phyloP scores from a whole-genome alignment of 1,140 invertebrate species.

The Dendrolimus punctatus region DNA sequence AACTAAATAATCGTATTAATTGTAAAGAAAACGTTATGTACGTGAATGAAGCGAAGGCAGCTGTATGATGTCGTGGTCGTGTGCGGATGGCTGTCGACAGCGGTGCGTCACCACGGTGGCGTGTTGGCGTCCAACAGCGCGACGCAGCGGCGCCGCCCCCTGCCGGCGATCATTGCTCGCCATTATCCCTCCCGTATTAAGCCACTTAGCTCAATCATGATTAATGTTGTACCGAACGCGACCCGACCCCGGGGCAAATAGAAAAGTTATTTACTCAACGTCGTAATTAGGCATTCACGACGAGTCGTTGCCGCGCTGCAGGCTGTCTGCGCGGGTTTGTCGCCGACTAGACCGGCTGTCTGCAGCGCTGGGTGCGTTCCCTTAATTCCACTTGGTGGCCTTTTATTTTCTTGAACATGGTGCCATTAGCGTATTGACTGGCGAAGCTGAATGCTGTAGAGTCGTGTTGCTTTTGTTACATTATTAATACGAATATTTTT shows the following conservation, averaged over 20 bases:
- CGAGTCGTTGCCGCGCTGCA: slow-evolving; percentile 45
- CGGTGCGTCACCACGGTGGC: slow-evolving; percentile 25
- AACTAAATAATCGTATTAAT: too few relatives aligned
- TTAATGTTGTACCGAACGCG: slow-evolving; percentile 67
- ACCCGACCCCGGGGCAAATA: slow-evolving; percentile 52
- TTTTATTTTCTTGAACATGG: slow-evolving; percentile 15
- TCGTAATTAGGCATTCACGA: slow-evolving; percentile 68
- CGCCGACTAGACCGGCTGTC: slow-evolving; percentile 52
- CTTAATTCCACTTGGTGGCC: slow-evolving; percentile 30
- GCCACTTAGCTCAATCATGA: slow-evolving; percentile 72
- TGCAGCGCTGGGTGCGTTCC: slow-evolving; percentile 28
- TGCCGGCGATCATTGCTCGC: slow-evolving; percentile 56
- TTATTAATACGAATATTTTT: background rate
- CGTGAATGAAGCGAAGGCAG: too few relatives aligned
- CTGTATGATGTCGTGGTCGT: too few relatives aligned
- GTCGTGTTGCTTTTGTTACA: background rate
- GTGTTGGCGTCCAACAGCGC: slow-evolving; percentile 32
- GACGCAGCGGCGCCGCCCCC: slow-evolving; percentile 57
- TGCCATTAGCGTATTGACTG: slow-evolving; percentile 4
- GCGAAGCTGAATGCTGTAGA: background rate
- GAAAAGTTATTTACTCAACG: slow-evolving; percentile 67
- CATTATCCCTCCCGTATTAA: slow-evolving; percentile 66
- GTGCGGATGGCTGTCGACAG: slow-evolving; percentile 5
- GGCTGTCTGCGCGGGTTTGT: slow-evolving; percentile 42
- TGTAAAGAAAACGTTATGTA: too few relatives aligned